Percentiles rank a stretch among this genome's conserved stretches.
Evolutionary conservation across 1,140 invertebrate species (phyloP).

Genomic region (Drusus annulatus): DNA sequence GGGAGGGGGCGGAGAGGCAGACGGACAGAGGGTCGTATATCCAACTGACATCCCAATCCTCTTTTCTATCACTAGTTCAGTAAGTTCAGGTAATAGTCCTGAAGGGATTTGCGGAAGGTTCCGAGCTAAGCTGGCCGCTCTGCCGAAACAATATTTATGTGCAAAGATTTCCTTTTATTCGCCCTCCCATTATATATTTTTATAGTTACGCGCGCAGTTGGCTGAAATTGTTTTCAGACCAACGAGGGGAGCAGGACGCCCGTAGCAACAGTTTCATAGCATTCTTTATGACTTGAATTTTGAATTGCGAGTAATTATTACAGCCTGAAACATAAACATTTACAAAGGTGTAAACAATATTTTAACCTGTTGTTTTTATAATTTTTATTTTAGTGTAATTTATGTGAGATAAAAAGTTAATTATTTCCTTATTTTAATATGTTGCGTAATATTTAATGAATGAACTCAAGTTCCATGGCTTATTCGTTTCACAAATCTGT

Average conservation of each 20-base stretch:
- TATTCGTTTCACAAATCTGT: neutral
- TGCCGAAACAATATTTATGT: conserved; percentile 53
- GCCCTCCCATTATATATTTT: conserved; percentile 48
- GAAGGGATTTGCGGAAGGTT: conserved; percentile 47
- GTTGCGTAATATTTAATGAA: neutral
- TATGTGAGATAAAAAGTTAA: too few species aligned
- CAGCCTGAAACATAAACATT: too few species aligned
- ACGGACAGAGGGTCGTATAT: conserved; percentile 11
- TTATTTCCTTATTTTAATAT: too few species aligned
- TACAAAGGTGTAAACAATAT: too few species aligned
- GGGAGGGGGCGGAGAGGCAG: too few species aligned
- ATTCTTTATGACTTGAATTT: neutral
- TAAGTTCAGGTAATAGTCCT: conserved; percentile 24
- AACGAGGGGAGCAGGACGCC: conserved; percentile 5
- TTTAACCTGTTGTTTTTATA: too few species aligned
- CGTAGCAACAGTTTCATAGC: neutral
- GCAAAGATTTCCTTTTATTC: conserved; percentile 54
- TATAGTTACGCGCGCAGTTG: conserved; percentile 43
- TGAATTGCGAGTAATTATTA: neutral
- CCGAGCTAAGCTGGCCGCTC: conserved; percentile 32
- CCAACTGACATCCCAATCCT: conserved; percentile 7
- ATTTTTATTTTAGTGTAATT: too few species aligned
- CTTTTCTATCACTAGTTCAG: neutral
- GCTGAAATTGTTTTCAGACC: conserved; percentile 38
- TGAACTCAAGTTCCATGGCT: conserved; percentile 8